Conservation (phyloP, 2,797 vertebrate genomes). For the Petrocephalus sullivani region DNA sequence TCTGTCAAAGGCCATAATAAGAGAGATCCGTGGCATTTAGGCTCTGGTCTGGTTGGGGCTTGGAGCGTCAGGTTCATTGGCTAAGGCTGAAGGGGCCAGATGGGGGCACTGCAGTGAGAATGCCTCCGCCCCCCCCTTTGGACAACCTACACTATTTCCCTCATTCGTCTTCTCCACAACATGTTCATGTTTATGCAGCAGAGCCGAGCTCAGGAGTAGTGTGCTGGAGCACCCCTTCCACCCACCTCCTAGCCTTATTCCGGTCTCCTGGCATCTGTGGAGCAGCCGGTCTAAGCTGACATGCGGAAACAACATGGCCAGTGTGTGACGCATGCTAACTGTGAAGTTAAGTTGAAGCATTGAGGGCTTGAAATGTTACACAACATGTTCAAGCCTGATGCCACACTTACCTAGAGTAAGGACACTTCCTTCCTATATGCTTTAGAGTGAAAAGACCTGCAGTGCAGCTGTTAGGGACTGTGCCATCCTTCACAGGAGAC, state of each 20-base stretch:
- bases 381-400: neutral
- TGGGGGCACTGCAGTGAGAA: neutral
- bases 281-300: neutral
- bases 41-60: neutral
- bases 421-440: neutral
- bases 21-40: neutral
- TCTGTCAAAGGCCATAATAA: neutral
- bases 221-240: neutral
- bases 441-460: neutral
- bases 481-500: neutral
- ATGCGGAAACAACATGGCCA: neutral
- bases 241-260: neutral
- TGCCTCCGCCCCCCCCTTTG: neutral
- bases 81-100: neutral
- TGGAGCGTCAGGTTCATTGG: neutral
- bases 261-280: neutral
- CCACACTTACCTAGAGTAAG: neutral
- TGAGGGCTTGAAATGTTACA: neutral
- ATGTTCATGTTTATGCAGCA: neutral
- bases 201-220: neutral
- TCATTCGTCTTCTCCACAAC: neutral
- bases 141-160: neutral
- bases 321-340: neutral
- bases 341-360: neutral
- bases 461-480: neutral